Evolutionary conservation across 2,113 vertebrate genomes (phyloP).

Genomic region (Zosterops lateralis): DNA sequence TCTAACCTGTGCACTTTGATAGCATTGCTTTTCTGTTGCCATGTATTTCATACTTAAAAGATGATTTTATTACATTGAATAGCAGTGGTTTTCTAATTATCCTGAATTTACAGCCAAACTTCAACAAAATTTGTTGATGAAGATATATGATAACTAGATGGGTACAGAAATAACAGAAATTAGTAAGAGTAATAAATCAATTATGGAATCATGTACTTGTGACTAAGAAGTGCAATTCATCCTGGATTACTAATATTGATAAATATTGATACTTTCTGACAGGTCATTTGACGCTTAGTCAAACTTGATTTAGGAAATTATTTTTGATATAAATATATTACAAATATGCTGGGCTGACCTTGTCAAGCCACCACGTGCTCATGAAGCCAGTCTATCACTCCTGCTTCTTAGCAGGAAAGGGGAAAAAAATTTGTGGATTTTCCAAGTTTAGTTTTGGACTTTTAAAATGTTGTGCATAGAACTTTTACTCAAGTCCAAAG

Average conservation of each 20-base stretch:
- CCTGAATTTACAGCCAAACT: not conserved
- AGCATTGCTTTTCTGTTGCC: not conserved
- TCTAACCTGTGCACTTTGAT: not conserved
- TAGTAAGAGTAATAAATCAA: not conserved
- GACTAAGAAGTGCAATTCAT: not conserved
- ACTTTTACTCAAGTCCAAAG: not conserved
- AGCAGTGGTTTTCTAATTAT: not conserved
- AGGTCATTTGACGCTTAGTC: not conserved
- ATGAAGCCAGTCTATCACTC: fast-evolving
- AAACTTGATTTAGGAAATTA: not conserved
- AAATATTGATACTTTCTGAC: not conserved
- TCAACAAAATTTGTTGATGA: not conserved
- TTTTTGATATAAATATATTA: not conserved
- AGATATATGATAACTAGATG: not conserved
- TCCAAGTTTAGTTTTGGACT: not conserved
- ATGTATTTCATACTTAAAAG: not conserved
- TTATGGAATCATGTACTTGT: not conserved
- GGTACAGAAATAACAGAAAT: not conserved
- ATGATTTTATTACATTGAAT: not conserved
- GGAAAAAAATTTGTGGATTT: not conserved
- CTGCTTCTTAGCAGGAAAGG: not conserved
- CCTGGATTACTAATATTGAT: not conserved
- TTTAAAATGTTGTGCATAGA: not conserved
- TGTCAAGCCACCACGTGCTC: not conserved
- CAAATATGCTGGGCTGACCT: not conserved